Conservation (phyloP, 2,888 invertebrate genomes). For the Papilio gigon region DNA sequence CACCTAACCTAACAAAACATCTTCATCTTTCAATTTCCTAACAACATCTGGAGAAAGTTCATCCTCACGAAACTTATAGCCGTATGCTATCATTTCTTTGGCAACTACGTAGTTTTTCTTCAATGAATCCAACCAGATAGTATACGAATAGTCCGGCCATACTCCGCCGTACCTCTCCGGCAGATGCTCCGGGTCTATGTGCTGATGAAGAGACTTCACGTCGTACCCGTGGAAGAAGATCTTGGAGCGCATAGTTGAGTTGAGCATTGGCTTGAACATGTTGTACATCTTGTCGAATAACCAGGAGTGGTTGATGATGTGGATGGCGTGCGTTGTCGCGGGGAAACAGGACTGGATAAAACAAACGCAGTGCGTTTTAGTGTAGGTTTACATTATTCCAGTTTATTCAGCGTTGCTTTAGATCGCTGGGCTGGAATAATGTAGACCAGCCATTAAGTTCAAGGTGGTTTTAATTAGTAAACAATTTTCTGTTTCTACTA, state of each 20-base stretch:
- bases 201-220: conserved; percentile 87
- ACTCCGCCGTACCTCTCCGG: conserved; percentile 87
- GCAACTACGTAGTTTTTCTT: conserved; percentile 81
- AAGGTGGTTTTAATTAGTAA: background rate
- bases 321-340: conserved; percentile 87
- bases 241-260: conserved; percentile 84
- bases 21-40: conserved; percentile 66
- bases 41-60: conserved; percentile 68
- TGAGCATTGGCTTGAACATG: conserved; percentile 89
- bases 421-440: too few relatives aligned
- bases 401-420: too few relatives aligned
- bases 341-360: conserved; percentile 87
- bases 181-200: conserved; percentile 86
- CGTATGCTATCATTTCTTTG: conserved; percentile 84
- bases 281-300: conserved; percentile 89
- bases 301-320: conserved; percentile 91
- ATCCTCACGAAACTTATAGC: conserved; percentile 82
- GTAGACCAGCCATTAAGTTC: too few relatives aligned
- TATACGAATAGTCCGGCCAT: conserved; percentile 87
- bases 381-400: too few relatives aligned
- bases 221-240: conserved; percentile 88
- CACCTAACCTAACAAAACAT: conserved; percentile 60
- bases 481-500: background rate
- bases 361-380: too few relatives aligned
- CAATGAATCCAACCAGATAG: conserved; percentile 87